Evolutionary conservation across 2,888 invertebrate genomes (phyloP).

Genomic region (Entomobrya multifasciata): DNA sequence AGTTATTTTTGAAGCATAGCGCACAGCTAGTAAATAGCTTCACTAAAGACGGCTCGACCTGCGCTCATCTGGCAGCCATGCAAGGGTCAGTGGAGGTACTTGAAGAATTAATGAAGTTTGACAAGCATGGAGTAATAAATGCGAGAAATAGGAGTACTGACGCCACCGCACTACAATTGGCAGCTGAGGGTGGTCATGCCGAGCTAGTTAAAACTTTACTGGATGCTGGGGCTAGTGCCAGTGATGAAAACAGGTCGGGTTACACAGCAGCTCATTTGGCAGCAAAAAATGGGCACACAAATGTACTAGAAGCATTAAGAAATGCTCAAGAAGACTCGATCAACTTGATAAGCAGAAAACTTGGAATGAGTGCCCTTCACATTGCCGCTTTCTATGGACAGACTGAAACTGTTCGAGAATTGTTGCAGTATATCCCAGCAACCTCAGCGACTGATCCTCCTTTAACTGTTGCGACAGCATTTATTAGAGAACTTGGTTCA

Average conservation of each 20-base stretch:
- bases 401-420: conserved; percentile 81
- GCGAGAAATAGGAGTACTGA: conserved; percentile 98
- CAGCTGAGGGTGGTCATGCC: conserved; percentile 98
- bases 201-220: conserved; percentile 97
- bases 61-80: conserved; percentile 99
- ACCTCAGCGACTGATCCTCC: conserved; percentile 97
- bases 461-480: conserved; percentile 85
- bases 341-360: background rate
- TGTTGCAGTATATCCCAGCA: conserved; percentile 89
- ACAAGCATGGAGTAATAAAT: conserved; percentile 96
- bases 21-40: conserved; percentile 97
- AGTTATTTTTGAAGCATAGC: conserved; percentile 96
- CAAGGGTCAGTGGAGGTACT: conserved; percentile 96
- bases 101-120: conserved; percentile 99
- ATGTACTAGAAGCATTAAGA: background rate
- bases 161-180: conserved; percentile 97
- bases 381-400: conserved; percentile 97
- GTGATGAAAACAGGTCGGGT: conserved; percentile 96
- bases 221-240: conserved; percentile 96
- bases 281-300: conserved; percentile 7
- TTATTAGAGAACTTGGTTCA: conserved; percentile 91
- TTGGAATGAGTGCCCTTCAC: conserved; percentile 21
- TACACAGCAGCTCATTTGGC: conserved; percentile 89
- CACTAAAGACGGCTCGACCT: conserved; percentile 98
- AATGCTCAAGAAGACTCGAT: conserved; percentile 2